Percentiles rank a stretch among this genome's conserved stretches.
Evolutionary conservation across 1,140 invertebrate genomes (phyloP).

Genomic region (Bombus cullumanus): DNA sequence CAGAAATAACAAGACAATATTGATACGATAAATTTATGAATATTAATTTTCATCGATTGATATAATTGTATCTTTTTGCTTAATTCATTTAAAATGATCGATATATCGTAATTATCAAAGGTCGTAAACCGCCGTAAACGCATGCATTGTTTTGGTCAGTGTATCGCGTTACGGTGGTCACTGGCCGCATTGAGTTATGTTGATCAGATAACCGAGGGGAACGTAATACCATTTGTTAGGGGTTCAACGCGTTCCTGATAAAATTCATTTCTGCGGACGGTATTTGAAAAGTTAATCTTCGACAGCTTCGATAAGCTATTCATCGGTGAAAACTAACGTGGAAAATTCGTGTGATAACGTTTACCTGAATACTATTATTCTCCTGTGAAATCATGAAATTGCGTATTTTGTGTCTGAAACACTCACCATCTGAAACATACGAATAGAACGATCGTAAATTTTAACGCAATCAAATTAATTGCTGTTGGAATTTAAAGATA

Average conservation of each 20-base stretch:
- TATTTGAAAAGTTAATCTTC: constrained; percentile 25
- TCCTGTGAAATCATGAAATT: not conserved
- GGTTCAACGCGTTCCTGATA: constrained; percentile 24
- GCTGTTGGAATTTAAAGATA: not conserved
- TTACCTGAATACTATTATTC: constrained; percentile 16
- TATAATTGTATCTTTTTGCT: not conserved
- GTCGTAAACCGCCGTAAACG: constrained; percentile 30
- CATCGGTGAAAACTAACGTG: not conserved
- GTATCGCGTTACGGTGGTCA: constrained; percentile 53
- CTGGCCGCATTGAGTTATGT: constrained; percentile 46
- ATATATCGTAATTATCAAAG: constrained; percentile 56
- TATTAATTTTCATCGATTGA: not conserved
- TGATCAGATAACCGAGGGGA: constrained; percentile 51
- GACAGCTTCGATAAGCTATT: not conserved
- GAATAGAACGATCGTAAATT: constrained; percentile 1
- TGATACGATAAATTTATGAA: not conserved
- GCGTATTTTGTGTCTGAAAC: not conserved
- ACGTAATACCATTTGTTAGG: constrained; percentile 41
- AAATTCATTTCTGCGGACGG: constrained; percentile 24
- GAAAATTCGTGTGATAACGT: not conserved
- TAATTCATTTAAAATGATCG: constrained; percentile 29
- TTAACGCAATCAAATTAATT: not conserved
- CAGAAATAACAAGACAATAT: not conserved
- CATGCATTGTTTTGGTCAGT: constrained; percentile 50
- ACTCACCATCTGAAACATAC: constrained; percentile 68